Percentiles rank a stretch among this genome's conserved stretches.
Conservation (phyloP, 2,888 invertebrate species). For the Coecobrya sp. region DNA sequence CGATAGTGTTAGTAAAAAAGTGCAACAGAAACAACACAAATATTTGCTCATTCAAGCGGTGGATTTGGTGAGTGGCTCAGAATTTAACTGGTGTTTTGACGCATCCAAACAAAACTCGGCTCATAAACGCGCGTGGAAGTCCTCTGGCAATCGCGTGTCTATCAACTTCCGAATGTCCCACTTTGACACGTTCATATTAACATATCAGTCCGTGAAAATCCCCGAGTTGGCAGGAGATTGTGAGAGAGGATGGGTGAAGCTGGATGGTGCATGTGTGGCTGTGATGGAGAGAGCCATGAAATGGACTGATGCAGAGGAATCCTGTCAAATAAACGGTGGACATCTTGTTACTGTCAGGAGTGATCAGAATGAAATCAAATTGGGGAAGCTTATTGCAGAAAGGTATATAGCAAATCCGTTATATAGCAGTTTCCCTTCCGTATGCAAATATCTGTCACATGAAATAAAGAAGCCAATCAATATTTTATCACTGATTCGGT, state of each 20-base stretch:
- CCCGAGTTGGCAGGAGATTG: conserved; percentile 83
- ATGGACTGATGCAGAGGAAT: conserved; percentile 85
- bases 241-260: conserved; percentile 84
- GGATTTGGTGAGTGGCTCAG: conserved; percentile 82
- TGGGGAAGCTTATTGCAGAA: conserved; percentile 83
- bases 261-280: conserved; percentile 82
- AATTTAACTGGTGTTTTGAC: conserved; percentile 85
- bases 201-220: conserved; percentile 83
- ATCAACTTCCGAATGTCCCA: conserved; percentile 83
- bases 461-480: no score
- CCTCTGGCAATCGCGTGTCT: conserved; percentile 84
- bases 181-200: conserved; percentile 82
- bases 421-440: not conserved
- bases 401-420: conserved; percentile 78
- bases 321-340: conserved; percentile 83
- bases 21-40: conserved; percentile 47
- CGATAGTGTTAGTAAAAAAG: conserved; percentile 41
- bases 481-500: no score
- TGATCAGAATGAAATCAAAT: conserved; percentile 82
- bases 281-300: conserved; percentile 80
- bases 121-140: conserved; percentile 84
- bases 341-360: conserved; percentile 84
- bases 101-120: conserved; percentile 69
- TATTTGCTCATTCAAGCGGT: conserved; percentile 82
- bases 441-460: no score